These are phyloP conservation scores for Pocillopora damicornis DNA, from an alignment of 64 coral and sea anemone species.

Conservation along the genomic window DNA sequence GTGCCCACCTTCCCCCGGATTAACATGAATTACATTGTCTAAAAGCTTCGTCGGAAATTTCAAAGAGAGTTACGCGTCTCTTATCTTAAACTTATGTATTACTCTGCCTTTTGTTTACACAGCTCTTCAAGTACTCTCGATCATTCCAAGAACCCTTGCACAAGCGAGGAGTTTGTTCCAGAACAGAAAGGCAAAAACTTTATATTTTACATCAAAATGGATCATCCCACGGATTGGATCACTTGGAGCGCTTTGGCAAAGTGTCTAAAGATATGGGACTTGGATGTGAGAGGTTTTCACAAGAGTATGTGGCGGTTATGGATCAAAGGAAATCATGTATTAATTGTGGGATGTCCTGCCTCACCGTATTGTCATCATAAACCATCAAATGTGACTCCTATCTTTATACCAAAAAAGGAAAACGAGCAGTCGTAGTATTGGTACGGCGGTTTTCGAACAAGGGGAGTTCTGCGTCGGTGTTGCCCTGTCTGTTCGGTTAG, in stretches of 20 bases:
- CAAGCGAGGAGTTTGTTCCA: constrained; percentile 64
- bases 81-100: background rate
- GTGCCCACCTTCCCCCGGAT: too few relatives aligned
- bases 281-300: constrained; percentile 85
- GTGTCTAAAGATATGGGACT: constrained; percentile 86
- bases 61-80: too few relatives aligned
- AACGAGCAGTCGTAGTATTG: constrained; percentile 20
- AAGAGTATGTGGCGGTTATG: constrained; percentile 92
- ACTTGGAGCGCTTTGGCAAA: constrained; percentile 83
- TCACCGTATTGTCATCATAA: constrained; percentile 81
- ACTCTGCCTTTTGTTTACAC: background rate
- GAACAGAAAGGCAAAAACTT: constrained; percentile 70
- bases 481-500: background rate
- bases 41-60: too few relatives aligned
- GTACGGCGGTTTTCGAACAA: background rate
- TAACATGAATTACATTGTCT: too few relatives aligned
- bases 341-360: constrained; percentile 69
- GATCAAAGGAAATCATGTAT: constrained; percentile 78
- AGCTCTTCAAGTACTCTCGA: constrained; percentile 46
- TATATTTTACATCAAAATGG: constrained; percentile 92
- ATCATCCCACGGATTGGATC: constrained; percentile 71
- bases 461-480: background rate
- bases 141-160: constrained; percentile 47
- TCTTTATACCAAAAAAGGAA: constrained; percentile 76
- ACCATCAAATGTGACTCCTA: constrained; percentile 62